Evolutionary conservation across 2,797 vertebrate genomes (phyloP).

Genomic region (Steatocranus sp.): DNA sequence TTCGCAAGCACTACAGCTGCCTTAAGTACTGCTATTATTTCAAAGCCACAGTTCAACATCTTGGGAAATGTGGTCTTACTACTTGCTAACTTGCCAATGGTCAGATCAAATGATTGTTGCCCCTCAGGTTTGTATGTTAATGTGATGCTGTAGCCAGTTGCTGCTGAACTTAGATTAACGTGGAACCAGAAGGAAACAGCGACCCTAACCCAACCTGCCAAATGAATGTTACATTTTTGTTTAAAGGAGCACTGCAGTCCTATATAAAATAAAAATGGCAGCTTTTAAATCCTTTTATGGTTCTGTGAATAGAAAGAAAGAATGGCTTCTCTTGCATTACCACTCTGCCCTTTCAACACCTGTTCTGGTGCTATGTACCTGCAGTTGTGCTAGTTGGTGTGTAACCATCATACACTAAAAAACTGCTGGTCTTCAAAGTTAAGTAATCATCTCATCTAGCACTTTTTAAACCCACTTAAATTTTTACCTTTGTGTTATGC

Average conservation of each 20-base stretch:
- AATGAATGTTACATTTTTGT: background rate
- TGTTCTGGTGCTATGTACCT: background rate
- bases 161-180: background rate
- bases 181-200: background rate
- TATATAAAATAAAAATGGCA: background rate
- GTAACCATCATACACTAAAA: fast-evolving
- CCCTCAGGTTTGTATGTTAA: background rate
- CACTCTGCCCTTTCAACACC: background rate
- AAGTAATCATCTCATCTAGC: background rate
- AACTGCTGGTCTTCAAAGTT: background rate
- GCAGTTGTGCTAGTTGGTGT: background rate
- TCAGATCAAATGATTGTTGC: background rate
- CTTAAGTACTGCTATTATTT: background rate
- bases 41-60: background rate
- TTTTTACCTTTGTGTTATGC: background rate
- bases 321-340: background rate
- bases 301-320: background rate
- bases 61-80: background rate
- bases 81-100: background rate
- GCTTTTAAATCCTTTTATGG: background rate
- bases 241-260: background rate
- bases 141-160: background rate
- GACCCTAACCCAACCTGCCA: background rate
- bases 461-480: background rate
- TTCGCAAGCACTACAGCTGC: background rate